Base-by-base conservation (phyloP, 2,113 vertebrate genomes). In the Nannospalax galili region DNA sequence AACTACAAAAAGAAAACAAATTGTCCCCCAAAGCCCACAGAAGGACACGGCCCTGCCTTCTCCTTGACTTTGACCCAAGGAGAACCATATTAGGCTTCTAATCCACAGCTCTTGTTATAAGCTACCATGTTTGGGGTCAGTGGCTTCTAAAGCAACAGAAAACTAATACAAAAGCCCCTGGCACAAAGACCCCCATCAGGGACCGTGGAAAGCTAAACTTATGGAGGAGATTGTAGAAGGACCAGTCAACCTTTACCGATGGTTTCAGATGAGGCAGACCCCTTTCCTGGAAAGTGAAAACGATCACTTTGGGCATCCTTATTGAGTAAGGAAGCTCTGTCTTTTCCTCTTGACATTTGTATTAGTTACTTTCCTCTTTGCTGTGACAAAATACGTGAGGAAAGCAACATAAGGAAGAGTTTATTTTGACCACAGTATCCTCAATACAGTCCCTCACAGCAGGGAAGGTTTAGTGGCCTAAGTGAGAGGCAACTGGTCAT, bases 281-380 rank as follows among this genome's bases (percentile, higher is more conserved):
- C 26, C 67, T 81, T 20, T 17, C 28, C 84, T 58, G 26, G 62
- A 91, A 94, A 81, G 40, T 37, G 91, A 69, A 87, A 93, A 75
- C 56, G 60, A 45, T 56, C 52, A n/a, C 52, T 75, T 28, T 64
- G 35, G 73, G 84, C 40, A 85, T 45, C 64, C 79, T 37, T 45
- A 84, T 26, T 40, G 69, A 42, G n/a, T 35, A 2, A 89, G 8
- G 79, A 91, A 92, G 91, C 70, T 73, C 75, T 79, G n/a, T 37
- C 37, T 73, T 78, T n/a, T 84, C 58, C 45, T 58, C n/a, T n/a
- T 14, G 79, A 74, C n/a, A 3, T 4, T 22, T 65, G 28, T 67
- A 22, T 84, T 35, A 19, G 81, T 45, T 84, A 26, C 37, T 65
- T 62, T 58, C 2, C 5, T 20, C 60, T 65, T 37, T 37, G 72